A percentile compares a stretch with the other conserved stretches of the same genome.
phyloP scores from a whole-genome alignment of 2,113 vertebrate species.

The Psilopogon haemacephalus region DNA sequence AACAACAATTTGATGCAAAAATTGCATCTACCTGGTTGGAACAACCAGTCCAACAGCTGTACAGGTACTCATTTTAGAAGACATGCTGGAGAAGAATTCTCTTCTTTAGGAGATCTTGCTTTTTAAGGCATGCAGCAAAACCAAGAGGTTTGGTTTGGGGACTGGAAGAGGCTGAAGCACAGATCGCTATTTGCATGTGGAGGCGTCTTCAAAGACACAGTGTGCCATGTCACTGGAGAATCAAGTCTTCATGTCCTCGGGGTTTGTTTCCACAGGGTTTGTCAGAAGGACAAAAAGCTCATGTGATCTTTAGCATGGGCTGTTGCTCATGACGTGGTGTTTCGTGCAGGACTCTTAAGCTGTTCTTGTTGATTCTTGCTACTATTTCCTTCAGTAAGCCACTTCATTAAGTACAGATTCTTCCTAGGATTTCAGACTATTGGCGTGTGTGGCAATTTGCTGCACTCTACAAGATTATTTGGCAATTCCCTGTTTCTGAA shows the following conservation, averaged over 20 bases:
- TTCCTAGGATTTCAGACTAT: neutral
- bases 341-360: neutral
- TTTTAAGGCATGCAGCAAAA: neutral
- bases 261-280: neutral
- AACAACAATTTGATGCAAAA: neutral
- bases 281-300: neutral
- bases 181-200: neutral
- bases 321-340: neutral
- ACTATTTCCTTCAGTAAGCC: neutral
- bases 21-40: neutral
- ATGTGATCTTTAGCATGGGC: fast-evolving
- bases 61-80: neutral
- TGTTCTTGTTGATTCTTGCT: neutral
- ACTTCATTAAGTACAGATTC: neutral
- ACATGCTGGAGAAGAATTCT: neutral
- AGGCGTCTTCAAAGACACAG: fast-evolving
- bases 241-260: fast-evolving
- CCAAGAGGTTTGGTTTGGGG: neutral
- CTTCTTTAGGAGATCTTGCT: neutral
- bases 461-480: neutral
- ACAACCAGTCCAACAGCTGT: neutral
- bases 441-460: fast-evolving
- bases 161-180: neutral
- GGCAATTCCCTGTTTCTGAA: neutral
- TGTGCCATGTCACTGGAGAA: fast-evolving